Evolutionary conservation across 1,140 invertebrate genomes (phyloP).

Genomic region (Lamellibrachia luymesi): DNA sequence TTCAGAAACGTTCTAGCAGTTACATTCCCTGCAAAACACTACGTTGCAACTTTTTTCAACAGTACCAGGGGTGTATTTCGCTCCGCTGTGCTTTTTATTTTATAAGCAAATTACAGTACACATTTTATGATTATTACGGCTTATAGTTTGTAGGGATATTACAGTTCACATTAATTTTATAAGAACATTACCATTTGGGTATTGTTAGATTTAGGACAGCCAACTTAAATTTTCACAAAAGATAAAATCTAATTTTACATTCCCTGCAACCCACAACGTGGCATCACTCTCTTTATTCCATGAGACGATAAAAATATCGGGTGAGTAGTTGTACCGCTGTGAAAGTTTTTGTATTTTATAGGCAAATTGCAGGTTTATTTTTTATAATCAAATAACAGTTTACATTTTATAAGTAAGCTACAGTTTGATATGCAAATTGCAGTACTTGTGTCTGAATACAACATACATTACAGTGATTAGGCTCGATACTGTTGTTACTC

Average conservation of each 20-base stretch:
- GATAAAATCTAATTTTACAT: too few relatives aligned
- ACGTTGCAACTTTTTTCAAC: not conserved
- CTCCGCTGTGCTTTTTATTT: too few relatives aligned
- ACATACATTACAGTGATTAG: not conserved
- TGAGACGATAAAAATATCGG: not conserved
- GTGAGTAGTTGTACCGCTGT: not conserved
- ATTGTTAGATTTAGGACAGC: not conserved
- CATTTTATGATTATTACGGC: not conserved
- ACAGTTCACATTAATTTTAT: not conserved
- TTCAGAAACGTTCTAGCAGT: too few relatives aligned
- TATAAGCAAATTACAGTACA: not conserved
- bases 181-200: not conserved
- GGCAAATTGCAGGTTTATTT: not conserved
- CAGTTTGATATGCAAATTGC: not conserved
- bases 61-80: too few relatives aligned
- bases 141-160: not conserved
- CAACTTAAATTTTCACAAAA: not conserved
- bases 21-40: not conserved
- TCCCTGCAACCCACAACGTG: not conserved
- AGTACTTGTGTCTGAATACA: not conserved
- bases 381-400: not conserved
- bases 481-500: not conserved
- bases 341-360: not conserved
- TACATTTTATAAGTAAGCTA: not conserved
- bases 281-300: not conserved